Evolutionary conservation across 2,797 vertebrate species (phyloP).

Genomic region (Discoglossus pictus): DNA sequence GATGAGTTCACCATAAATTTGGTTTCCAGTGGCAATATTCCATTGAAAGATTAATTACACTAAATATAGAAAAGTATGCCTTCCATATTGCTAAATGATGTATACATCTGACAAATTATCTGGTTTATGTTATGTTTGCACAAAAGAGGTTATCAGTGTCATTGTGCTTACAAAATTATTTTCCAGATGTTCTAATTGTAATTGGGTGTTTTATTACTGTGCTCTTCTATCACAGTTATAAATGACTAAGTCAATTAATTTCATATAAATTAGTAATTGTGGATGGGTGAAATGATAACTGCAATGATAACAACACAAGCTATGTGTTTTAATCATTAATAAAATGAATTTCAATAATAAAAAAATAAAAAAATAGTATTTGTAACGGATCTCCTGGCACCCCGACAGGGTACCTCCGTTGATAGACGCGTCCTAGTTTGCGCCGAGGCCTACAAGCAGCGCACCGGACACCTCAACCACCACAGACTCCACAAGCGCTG

Average conservation of each 20-base stretch:
- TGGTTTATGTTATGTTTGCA: constrained; percentile 32
- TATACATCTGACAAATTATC: constrained; percentile 36
- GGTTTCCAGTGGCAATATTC: background rate
- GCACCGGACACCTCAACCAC: too few species aligned
- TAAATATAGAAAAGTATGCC: constrained; percentile 1
- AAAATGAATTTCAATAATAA: too few species aligned
- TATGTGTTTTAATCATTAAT: too few species aligned
- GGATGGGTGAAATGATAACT: too few species aligned
- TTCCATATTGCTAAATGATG: constrained; percentile 16
- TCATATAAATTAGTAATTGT: too few species aligned
- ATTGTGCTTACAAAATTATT: constrained; percentile 13
- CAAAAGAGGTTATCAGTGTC: constrained; percentile 12
- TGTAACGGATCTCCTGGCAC: too few species aligned
- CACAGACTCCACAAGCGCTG: too few species aligned
- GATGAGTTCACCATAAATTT: background rate
- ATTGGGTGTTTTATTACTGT: constrained; percentile 43
- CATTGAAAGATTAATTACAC: constrained; percentile 11
- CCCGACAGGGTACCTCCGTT: too few species aligned
- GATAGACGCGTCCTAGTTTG: too few species aligned
- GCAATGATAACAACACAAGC: too few species aligned
- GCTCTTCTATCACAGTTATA: constrained; percentile 16
- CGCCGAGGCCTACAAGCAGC: too few species aligned
- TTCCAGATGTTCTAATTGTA: constrained; percentile 38
- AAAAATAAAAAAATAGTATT: too few species aligned
- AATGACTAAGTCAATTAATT: constrained; percentile 22